These are phyloP conservation scores for Tragulus kanchil DNA, from an alignment of 2,113 vertebrate species.

Conservation along the genomic window DNA sequence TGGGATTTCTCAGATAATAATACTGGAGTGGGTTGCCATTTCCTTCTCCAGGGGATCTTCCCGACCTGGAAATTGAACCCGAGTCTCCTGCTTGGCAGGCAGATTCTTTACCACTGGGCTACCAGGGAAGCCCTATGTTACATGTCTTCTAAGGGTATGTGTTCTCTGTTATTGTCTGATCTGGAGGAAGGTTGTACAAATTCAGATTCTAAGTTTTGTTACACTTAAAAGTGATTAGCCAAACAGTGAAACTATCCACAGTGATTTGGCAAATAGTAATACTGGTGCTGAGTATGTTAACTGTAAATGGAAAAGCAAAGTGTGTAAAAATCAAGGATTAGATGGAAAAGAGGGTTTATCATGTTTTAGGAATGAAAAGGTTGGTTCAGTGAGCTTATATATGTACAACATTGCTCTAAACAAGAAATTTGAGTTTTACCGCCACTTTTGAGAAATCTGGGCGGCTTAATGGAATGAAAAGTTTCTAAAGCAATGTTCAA, in stretches of 20 bases:
- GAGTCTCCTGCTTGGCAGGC: too few species aligned
- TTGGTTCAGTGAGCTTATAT: conserved; percentile 26
- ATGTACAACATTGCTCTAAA: not conserved
- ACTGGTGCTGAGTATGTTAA: not conserved
- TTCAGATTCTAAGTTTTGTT: not conserved
- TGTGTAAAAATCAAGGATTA: conserved; percentile 23
- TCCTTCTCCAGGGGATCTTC: too few species aligned
- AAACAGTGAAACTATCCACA: not conserved
- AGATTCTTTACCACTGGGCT: too few species aligned
- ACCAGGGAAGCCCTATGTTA: too few species aligned
- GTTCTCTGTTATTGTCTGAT: not conserved
- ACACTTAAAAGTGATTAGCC: conserved; percentile 26
- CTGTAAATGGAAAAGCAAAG: conserved; percentile 40
- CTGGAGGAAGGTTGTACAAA: not conserved
- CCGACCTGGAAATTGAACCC: too few species aligned
- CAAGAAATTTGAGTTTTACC: not conserved
- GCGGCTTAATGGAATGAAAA: conserved; percentile 9
- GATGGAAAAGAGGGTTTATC: conserved; percentile 11
- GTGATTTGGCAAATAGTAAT: conserved; percentile 42
- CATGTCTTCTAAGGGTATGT: not conserved
- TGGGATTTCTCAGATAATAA: too few species aligned
- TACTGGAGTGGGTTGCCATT: too few species aligned
- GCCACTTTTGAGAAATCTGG: not conserved
- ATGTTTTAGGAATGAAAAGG: conserved; percentile 10
- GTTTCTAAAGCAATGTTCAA: conserved; percentile 7